Conservation (phyloP, 2,113 vertebrate genomes). For the Tapirus terrestris region DNA sequence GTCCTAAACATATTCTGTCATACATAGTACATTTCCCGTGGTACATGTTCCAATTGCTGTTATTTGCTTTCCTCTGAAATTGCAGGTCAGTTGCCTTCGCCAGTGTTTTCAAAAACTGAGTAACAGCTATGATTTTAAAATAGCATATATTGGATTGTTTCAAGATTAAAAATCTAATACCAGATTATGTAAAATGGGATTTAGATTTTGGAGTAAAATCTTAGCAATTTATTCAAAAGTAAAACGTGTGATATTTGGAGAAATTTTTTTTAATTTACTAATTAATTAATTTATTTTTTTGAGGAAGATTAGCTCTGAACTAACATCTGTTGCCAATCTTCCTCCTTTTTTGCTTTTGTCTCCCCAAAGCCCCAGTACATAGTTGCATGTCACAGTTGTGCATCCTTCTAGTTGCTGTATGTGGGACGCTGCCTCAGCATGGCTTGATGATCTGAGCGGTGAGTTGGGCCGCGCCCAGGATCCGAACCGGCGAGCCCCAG, state of each 20-base stretch:
- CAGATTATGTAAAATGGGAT: not conserved
- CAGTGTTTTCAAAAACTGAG: slow-evolving; percentile 10
- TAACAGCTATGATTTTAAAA: not conserved
- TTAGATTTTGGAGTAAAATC: not conserved
- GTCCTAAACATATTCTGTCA: not conserved
- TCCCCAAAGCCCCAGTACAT: no score
- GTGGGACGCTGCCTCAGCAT: no score
- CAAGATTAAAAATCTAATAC: not conserved
- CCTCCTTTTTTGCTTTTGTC: no score
- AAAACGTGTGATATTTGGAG: not conserved
- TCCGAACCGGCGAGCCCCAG: no score
- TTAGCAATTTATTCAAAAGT: not conserved
- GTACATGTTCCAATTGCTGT: not conserved
- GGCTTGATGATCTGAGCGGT: no score
- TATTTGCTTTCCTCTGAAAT: slow-evolving; percentile 17
- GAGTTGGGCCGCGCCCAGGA: no score
- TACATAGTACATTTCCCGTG: not conserved
- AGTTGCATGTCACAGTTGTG: no score
- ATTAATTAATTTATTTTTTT: no score
- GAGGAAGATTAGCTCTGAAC: no score
- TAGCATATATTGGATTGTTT: not conserved
- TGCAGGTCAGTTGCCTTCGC: not conserved
- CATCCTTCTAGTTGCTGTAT: no score
- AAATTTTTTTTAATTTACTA: not conserved
- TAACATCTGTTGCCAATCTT: no score